Evolutionary conservation across 35 echinoderm and acorn worm genomes (phyloP).

Genomic region (Heliocidaris erythrogramma): DNA sequence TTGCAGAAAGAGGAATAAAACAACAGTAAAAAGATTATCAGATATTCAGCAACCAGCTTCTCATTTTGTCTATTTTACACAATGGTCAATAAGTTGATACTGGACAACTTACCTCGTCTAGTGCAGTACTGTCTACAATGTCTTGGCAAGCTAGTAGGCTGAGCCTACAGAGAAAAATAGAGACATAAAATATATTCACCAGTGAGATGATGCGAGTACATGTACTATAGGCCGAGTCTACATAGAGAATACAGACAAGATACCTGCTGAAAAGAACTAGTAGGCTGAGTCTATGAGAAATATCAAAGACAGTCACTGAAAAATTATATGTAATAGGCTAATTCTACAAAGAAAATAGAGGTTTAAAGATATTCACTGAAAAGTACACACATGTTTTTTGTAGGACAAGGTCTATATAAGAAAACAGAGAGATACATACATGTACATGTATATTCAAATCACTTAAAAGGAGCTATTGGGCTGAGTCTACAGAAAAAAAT

Average conservation of each 20-base stretch:
- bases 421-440: too few relatives aligned
- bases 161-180: constrained; percentile 39
- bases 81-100: too few relatives aligned
- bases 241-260: neutral
- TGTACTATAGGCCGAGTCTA: neutral
- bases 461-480: too few relatives aligned
- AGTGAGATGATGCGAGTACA: neutral
- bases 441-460: too few relatives aligned
- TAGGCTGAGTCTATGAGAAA: neutral
- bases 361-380: neutral
- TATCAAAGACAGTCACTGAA: neutral
- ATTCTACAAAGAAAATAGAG: neutral
- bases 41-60: too few relatives aligned
- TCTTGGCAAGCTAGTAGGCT: constrained; percentile 64
- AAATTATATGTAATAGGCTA: neutral
- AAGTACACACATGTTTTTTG: neutral
- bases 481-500: too few relatives aligned
- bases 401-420: too few relatives aligned
- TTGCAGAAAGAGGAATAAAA: too few relatives aligned
- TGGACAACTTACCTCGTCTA: constrained; percentile 56
- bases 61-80: too few relatives aligned
- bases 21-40: too few relatives aligned
- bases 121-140: constrained; percentile 56
- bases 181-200: neutral
- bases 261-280: too few relatives aligned